Conservation (phyloP, 1,140 invertebrate genomes). For the Sinella curviseta region DNA sequence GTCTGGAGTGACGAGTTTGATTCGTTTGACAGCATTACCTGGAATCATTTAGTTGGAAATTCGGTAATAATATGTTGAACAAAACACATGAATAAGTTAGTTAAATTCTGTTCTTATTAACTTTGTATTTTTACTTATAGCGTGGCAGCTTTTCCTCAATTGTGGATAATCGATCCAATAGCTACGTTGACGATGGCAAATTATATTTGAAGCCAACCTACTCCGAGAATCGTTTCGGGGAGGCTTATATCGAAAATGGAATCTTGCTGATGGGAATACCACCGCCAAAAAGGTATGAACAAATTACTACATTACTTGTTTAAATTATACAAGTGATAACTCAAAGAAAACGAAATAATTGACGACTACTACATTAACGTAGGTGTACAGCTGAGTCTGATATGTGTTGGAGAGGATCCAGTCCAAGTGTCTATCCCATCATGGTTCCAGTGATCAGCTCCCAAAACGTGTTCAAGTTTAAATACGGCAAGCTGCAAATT, state of each 20-base stretch:
- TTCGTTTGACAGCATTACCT: neutral
- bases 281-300: slow-evolving; percentile 59
- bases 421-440: slow-evolving; percentile 48
- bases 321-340: no score
- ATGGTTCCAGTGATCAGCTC: slow-evolving; percentile 54
- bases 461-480: slow-evolving; percentile 51
- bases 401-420: slow-evolving; percentile 23
- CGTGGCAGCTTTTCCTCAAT: slow-evolving; percentile 74
- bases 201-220: slow-evolving; percentile 64
- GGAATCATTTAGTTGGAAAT: neutral
- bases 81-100: neutral
- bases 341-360: no score
- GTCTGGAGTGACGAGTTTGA: neutral
- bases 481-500: slow-evolving; percentile 56
- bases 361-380: neutral
- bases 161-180: slow-evolving; percentile 61
- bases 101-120: neutral
- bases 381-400: slow-evolving; percentile 13
- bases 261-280: slow-evolving; percentile 62
- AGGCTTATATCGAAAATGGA: slow-evolving; percentile 60
- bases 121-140: slow-evolving; percentile 51
- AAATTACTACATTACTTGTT: neutral
- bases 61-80: no score
- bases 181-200: slow-evolving; percentile 60
- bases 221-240: slow-evolving; percentile 61